phyloP scores from a whole-genome alignment of 2,888 invertebrate genomes.

The Amphipoea oculea region DNA sequence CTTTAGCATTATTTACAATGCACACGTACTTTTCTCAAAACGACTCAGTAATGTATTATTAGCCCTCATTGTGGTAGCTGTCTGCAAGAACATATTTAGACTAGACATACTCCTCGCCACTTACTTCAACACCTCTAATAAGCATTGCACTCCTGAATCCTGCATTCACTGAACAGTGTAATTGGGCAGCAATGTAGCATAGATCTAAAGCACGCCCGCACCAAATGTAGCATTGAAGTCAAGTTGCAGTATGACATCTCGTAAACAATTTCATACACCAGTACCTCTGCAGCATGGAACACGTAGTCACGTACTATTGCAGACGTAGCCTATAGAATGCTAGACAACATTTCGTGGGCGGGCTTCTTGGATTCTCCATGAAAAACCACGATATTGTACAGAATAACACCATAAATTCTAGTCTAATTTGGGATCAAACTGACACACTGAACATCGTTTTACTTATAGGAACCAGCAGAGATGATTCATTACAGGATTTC shows the following conservation, averaged over 20 bases:
- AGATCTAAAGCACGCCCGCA: neutral
- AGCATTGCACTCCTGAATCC: neutral
- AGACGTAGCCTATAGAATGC: neutral
- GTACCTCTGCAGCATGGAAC: conserved; percentile 10
- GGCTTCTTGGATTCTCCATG: neutral
- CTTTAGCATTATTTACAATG: neutral
- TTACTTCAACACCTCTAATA: neutral
- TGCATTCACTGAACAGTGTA: conserved; percentile 27
- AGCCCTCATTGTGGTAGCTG: neutral
- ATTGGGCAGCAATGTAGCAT: conserved; percentile 14
- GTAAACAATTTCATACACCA: conserved; percentile 44
- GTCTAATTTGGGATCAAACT: conserved; percentile 40
- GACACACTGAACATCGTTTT: conserved; percentile 20
- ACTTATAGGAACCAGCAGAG: conserved; percentile 34
- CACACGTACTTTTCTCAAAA: neutral
- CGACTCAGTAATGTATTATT: neutral
- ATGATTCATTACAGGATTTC: conserved; percentile 66
- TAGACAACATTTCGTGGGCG: neutral
- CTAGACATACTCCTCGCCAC: neutral
- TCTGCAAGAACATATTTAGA: neutral
- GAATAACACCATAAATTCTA: conserved; percentile 26
- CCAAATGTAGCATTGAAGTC: conserved; percentile 24
- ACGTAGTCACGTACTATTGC: conserved; percentile 19
- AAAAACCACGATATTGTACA: neutral
- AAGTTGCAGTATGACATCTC: conserved; percentile 4